A percentile compares a stretch with the other conserved stretches of the same genome.
Evolutionary conservation across 2,797 vertebrate genomes (phyloP).

Genomic region (Momotus momota): DNA sequence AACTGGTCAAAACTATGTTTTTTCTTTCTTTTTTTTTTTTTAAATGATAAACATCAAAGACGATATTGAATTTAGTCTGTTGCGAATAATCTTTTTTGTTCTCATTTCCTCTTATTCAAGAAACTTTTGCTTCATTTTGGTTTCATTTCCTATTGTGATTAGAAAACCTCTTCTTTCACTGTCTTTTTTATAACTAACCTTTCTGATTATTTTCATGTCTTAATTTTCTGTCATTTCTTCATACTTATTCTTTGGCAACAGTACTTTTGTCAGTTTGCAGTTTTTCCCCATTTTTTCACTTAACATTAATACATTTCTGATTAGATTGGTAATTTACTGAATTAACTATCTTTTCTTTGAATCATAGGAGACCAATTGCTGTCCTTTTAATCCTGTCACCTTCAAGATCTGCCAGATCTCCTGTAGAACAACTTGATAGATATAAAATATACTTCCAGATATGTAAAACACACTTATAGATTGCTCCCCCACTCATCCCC

Average conservation of each 20-base stretch:
- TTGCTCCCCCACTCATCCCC: fast-evolving
- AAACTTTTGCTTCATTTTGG: background rate
- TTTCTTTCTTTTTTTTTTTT: background rate
- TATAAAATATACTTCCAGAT: background rate
- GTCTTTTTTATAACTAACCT: background rate
- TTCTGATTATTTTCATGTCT: background rate
- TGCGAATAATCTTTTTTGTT: background rate
- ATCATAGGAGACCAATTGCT: background rate
- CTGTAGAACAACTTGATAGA: background rate
- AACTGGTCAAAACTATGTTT: background rate
- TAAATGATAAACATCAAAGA: background rate
- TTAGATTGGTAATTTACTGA: background rate
- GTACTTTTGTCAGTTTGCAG: background rate
- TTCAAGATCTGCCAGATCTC: background rate
- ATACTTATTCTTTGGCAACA: background rate
- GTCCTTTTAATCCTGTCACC: background rate
- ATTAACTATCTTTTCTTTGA: background rate
- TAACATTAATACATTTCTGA: background rate
- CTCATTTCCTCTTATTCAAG: background rate
- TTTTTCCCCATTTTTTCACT: background rate
- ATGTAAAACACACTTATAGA: background rate
- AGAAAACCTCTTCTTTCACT: background rate
- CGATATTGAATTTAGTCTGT: background rate
- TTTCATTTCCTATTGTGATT: background rate
- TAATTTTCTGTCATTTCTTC: background rate